Evolutionary conservation across 2,113 vertebrate species (phyloP), one percentile per base, ranked within the genome.

Genomic region (Tetrax tetrax): DNA sequence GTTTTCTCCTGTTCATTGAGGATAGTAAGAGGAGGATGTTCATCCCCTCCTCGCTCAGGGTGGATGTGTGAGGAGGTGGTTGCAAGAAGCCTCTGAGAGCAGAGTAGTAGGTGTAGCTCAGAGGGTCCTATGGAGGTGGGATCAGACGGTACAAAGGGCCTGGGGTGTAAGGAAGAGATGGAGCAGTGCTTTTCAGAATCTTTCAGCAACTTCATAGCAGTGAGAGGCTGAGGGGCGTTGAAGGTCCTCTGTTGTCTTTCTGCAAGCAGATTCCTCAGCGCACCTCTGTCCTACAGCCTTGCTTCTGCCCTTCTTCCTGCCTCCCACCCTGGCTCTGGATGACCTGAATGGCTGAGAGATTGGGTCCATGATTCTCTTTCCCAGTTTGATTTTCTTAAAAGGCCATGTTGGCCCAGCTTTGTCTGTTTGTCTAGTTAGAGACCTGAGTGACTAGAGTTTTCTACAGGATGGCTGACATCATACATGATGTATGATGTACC

Each of bases 41-140:
- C 8, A 3, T 57, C 29, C 25, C 6, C 18, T 35, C 31, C 50
- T 63, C 0, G 0, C 17, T 6, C 14, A 56, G 23, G 19, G 10
- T n/a, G 16, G 23, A 33, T n/a, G 29, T 28, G 22, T 22, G 16
- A 74, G 35, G 43, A 56, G 23, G 12, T 41, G 25, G 59, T 86
- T 72, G 28, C 35, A 51, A 18, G 43, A 35, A 89, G 21, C 14
- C 10, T 43, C 41, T 47, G 23, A 50, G 48, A 75, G 5, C 24
- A 61, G 18, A 27, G 11, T 7, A 31, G 24, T 12, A 33, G 10
- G 12, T 43, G 18, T 27, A 35, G 12, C 8, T 5, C 68, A 33
- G 64, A 35, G 61, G 14, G 41, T 63, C 19, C 69, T 87, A 4
- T 14, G 17, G 37, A 24, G 8, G 22, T 81, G 8, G 12, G 12